Conservation (phyloP, 2,888 invertebrate species). For the Nudaria mundana region DNA sequence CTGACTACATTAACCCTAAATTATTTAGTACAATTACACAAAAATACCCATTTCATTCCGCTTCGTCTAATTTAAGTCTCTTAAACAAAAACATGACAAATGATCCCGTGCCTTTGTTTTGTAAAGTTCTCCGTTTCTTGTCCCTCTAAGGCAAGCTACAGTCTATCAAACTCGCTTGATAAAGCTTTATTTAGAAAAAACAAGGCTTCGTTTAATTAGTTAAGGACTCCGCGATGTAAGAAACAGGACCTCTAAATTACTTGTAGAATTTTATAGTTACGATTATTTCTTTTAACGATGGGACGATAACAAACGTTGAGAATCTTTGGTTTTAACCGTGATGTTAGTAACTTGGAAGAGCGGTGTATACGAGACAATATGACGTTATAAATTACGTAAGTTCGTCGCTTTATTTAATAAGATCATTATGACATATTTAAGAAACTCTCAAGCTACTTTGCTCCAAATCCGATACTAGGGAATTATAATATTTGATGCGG, state of each 20-base stretch:
- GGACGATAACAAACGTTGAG: not conserved
- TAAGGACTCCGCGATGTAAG: conserved; percentile 27
- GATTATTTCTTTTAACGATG: conserved; percentile 13
- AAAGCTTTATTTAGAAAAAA: conserved; percentile 33
- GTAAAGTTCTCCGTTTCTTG: conserved; percentile 29
- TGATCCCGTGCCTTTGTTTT: conserved; percentile 30
- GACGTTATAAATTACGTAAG: too few relatives aligned
- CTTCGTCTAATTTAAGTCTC: conserved; percentile 35
- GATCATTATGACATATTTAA: too few relatives aligned
- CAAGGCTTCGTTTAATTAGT: conserved; percentile 34
- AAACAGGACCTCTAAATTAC: conserved; percentile 24
- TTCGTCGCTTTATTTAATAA: too few relatives aligned
- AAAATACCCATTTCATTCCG: conserved; percentile 35
- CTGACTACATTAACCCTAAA: conserved; percentile 35
- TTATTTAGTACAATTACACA: conserved; percentile 36
- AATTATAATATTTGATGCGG: too few relatives aligned
- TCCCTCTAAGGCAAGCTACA: conserved; percentile 24
- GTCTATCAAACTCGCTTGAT: conserved; percentile 32
- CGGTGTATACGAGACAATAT: too few relatives aligned
- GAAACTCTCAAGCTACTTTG: too few relatives aligned
- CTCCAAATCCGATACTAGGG: too few relatives aligned
- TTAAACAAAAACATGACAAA: conserved; percentile 39
- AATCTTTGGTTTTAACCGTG: too few relatives aligned
- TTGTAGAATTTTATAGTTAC: conserved; percentile 13
- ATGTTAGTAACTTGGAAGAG: too few relatives aligned